phyloP scores from a whole-genome alignment of 2,797 vertebrate species.

The Phataginus tricuspis region DNA sequence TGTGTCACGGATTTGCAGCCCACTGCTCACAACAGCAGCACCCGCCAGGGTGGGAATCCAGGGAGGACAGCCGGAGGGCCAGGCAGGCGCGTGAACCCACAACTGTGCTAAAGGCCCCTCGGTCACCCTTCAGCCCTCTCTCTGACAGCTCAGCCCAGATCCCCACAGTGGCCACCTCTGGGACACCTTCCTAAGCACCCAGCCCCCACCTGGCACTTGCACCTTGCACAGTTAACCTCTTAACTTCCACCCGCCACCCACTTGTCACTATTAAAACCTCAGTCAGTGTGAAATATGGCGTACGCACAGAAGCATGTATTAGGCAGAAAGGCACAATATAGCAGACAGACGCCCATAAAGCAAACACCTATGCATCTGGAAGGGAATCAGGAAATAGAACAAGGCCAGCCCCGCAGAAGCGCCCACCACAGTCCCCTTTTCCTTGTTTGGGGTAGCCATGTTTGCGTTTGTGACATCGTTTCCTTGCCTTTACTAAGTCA shows the following conservation, averaged over 20 bases:
- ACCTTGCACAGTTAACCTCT: background rate
- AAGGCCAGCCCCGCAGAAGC: background rate
- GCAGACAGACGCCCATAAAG: background rate
- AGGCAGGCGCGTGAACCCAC: background rate
- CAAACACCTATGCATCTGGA: background rate
- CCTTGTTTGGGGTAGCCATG: background rate
- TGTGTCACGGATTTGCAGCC: background rate
- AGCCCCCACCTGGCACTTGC: background rate
- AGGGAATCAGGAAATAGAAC: background rate
- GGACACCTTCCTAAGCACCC: background rate
- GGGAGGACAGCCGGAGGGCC: constrained; percentile 35
- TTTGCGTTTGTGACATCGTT: background rate
- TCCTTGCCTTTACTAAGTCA: background rate
- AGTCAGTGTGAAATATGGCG: background rate
- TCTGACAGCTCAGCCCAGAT: background rate
- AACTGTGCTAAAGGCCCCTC: background rate
- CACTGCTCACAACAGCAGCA: background rate
- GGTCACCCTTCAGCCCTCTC: background rate
- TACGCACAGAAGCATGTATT: background rate
- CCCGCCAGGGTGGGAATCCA: background rate
- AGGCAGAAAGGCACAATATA: background rate
- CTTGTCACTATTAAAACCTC: background rate
- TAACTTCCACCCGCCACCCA: background rate
- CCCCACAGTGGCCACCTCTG: background rate
- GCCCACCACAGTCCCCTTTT: too few species aligned